Evolutionary conservation across 2,797 vertebrate species (phyloP), one percentile per base, ranked within the genome.

Genomic region (Gobionotothen gibberifrons): DNA sequence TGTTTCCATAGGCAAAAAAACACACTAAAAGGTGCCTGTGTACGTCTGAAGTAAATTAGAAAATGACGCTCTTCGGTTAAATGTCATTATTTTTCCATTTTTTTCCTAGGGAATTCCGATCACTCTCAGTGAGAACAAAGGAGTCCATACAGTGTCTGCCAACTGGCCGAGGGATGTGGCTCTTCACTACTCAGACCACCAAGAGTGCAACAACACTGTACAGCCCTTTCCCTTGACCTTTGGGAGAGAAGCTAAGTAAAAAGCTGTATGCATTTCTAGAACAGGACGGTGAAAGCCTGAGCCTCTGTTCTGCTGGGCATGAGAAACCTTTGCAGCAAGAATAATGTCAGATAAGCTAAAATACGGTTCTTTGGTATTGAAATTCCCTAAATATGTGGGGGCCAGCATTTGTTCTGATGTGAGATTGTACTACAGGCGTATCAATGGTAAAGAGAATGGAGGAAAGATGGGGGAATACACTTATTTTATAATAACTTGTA

Each of bases 181-280:
- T 61, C 75, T 67, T 49, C 3, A 48, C 82, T 71, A 73, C 60
- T 17, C 73, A 67, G 87, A 78, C 86, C 85, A 85, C 89, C 79
- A 74, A 79, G 59, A 8, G 69, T 72, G 88, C 84, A 91, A 90
- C 85, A 90, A 87, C 76, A 91, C 83, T 80, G 77, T 82, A 69
- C 32, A 46, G 89, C 84, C 91, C 89, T 91, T 92, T 92, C 90
- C 83, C 90, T 93, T 74, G 89, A 92, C 90, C 89, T 87, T 58
- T 5, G 57, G 43, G 77, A 72, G 68, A 86, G 40, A 81, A 53
- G 70, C 76, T 55, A 74, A 81, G 61, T 39, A 51, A 79, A 83
- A 75, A 66, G 58, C 56, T 44, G 56, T 1, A 63, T 61, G 69
- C 54, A 64, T 67, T 69, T 78, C 66, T 3, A n/a, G 16, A 54